Evolutionary conservation across 2,113 vertebrate species (phyloP).

Genomic region (Illadopsis cleaveri): DNA sequence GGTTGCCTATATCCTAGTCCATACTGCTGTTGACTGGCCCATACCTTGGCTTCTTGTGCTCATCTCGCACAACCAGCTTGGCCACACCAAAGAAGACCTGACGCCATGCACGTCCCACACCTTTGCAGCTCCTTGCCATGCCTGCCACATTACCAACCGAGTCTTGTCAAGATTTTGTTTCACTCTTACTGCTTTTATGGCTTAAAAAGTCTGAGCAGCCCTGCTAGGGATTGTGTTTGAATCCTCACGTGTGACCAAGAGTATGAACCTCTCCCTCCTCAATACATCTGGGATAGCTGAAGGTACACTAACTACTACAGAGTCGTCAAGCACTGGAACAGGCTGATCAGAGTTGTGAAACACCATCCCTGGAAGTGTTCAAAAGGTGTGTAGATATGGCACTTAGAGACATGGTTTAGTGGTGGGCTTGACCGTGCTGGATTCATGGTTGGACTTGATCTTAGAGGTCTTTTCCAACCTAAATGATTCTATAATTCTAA

Average conservation of each 20-base stretch:
- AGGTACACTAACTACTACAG: neutral
- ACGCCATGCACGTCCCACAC: neutral
- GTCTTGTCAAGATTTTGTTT: neutral
- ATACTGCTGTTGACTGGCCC: neutral
- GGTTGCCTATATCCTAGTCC: neutral
- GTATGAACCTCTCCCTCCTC: neutral
- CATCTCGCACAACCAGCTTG: neutral
- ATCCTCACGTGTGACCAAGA: neutral
- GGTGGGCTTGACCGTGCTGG: neutral
- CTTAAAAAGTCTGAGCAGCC: neutral
- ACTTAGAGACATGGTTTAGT: neutral
- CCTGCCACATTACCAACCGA: accelerated
- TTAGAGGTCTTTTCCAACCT: neutral
- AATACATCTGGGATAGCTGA: neutral
- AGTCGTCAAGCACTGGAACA: neutral
- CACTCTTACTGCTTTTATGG: neutral
- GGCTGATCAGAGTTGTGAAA: neutral
- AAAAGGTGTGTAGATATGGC: neutral
- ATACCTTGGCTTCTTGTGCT: accelerated
- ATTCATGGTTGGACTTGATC: neutral
- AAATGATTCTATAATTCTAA: neutral
- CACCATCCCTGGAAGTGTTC: neutral
- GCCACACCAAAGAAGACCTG: neutral
- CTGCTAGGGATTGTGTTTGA: neutral
- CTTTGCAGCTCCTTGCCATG: neutral